Base-by-base conservation (phyloP, 2,888 invertebrate genomes). In the Drosophila infuscata region DNA sequence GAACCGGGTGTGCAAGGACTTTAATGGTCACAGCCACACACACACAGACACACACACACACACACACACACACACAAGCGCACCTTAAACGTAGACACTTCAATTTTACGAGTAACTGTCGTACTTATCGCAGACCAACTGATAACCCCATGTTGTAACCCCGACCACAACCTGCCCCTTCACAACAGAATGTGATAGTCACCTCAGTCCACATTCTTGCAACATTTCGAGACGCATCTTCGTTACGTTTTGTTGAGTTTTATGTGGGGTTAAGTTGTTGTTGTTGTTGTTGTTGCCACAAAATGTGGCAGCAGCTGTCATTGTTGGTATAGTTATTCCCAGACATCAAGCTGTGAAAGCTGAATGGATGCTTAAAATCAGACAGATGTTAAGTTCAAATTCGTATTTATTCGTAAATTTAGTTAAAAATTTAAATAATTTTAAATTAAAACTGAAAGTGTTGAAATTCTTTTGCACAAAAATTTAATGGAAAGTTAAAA, bases 201-300 rank as follows among this genome's bases (percentile, higher is more conserved):
- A 52, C 52, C 74, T 65, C 73, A 41, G 62, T 53, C 58, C 51
- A 59, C 56, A 63, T 56, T 60, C 70, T 12, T 32, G 53, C 43
- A 58, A 58, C 61, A 74, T 70, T 61, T 76, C 17, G 32, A 68
- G 59, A 36, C 71, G 69, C 76, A 67, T 49, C 82, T 82, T 74
- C 65, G 82, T 68, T 73, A 74, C 74, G 77, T 80, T 71, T 77
- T 60, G 73, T 82, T 80, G 57, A 61, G 70, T 82, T 89, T 82
- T 70, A 85, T 85, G 73, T 82, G 70, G 70, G 76, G 70, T 70
- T 70, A 67, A 75, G 71, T 67, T 70, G 51, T 70, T 63, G 66
- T 69, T 70, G 72, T 49, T 63, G 57, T 61, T 75, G 51, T 62
- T 63, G 64, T 56, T 36, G 59, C 59, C 46, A 59, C 69, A 60